Evolutionary conservation across 23 tunicate species (phyloP).

Genomic region (Halocynthia roretzi): DNA sequence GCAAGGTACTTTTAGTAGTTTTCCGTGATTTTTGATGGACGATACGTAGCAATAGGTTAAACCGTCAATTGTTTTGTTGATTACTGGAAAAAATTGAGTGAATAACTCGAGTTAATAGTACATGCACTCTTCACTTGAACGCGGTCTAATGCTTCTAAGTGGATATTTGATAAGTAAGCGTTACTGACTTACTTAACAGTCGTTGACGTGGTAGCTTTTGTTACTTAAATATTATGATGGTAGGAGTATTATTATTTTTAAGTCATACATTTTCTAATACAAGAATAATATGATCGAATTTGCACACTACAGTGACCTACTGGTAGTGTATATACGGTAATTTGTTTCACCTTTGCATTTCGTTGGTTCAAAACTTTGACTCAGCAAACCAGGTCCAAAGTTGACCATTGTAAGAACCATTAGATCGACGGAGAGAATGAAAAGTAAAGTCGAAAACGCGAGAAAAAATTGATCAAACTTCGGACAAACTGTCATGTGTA

Average conservation of each 20-base stretch:
- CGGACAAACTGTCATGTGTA: constrained; percentile 37
- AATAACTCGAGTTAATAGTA: not conserved
- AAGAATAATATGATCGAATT: no score
- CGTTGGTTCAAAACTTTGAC: constrained; percentile 24
- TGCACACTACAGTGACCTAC: no score
- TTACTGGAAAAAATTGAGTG: constrained; percentile 26
- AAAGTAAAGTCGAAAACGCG: constrained; percentile 55
- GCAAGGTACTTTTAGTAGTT: constrained; percentile 36
- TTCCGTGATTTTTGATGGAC: constrained; percentile 40
- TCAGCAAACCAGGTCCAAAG: constrained; percentile 41
- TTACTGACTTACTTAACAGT: no score
- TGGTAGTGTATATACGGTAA: not conserved
- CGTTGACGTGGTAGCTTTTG: no score
- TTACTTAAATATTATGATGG: no score
- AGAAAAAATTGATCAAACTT: constrained; percentile 54
- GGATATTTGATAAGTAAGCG: no score
- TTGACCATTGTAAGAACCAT: constrained; percentile 33
- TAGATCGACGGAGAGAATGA: constrained; percentile 47
- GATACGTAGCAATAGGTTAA: constrained; percentile 49
- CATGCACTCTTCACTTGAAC: no score
- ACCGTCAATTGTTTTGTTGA: constrained; percentile 29
- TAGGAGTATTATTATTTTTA: no score
- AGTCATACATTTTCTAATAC: no score
- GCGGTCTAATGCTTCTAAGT: no score
- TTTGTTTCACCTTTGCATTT: constrained; percentile 47